These are phyloP conservation scores for Podotricha telesiphe DNA, from an alignment of 2,888 invertebrate species.

Conservation along the genomic window DNA sequence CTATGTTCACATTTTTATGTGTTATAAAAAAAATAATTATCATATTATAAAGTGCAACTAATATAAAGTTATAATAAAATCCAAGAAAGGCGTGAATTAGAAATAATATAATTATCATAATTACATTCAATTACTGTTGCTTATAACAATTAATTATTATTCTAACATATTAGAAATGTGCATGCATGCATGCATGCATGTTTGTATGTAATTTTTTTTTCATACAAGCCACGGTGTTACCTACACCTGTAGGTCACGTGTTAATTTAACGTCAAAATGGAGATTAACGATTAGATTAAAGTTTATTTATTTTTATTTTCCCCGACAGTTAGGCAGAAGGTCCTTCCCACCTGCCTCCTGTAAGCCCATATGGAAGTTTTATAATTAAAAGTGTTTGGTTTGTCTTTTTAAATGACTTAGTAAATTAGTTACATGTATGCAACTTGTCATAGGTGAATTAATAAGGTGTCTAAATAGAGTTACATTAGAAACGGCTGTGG, in stretches of 20 bases:
- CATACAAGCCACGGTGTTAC: no score
- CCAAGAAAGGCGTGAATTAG: no score
- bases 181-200: background rate
- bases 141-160: background rate
- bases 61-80: no score
- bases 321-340: constrained; percentile 19
- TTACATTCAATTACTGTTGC: background rate
- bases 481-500: no score
- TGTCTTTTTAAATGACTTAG: background rate
- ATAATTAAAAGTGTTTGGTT: constrained; percentile 13
- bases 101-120: no score
- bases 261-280: constrained; percentile 21
- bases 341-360: constrained; percentile 29
- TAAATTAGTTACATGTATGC: background rate
- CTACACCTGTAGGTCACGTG: constrained; percentile 25
- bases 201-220: background rate
- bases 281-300: constrained; percentile 27
- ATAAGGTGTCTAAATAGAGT: background rate
- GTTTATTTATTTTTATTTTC: constrained; percentile 18
- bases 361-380: constrained; percentile 10
- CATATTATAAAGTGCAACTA: no score
- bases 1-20: no score
- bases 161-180: no score
- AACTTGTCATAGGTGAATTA: constrained; percentile 8
- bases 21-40: no score